These are phyloP conservation scores for Lysandra coridon DNA, from an alignment of 2,888 invertebrate genomes.

Conservation along the genomic window DNA sequence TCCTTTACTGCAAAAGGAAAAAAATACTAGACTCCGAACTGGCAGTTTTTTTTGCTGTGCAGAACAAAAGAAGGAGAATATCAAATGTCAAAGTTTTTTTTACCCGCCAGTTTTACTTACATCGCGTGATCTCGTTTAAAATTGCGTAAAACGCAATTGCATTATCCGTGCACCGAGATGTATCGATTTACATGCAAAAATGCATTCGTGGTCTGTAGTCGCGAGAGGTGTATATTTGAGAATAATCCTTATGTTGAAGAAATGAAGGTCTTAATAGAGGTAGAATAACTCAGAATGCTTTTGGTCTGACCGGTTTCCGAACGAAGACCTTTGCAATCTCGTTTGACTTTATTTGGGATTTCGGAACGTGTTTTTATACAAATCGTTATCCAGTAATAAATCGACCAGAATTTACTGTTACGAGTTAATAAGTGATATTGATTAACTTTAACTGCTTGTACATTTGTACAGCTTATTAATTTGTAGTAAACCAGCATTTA, in stretches of 20 bases:
- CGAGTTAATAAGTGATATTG: background rate
- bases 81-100: conserved; percentile 19
- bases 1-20: background rate
- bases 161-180: conserved; percentile 43
- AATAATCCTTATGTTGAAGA: background rate
- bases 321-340: conserved; percentile 48
- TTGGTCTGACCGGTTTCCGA: conserved; percentile 59
- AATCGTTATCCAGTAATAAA: conserved; percentile 7
- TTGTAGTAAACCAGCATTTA: background rate
- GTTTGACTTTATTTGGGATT: conserved; percentile 46
- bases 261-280: background rate
- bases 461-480: too few species aligned
- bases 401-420: background rate
- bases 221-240: conserved; percentile 34
- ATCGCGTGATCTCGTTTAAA: conserved; percentile 22
- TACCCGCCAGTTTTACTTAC: background rate
- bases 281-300: conserved; percentile 31
- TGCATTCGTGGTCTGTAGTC: conserved; percentile 54
- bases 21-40: background rate
- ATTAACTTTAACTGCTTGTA: background rate
- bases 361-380: conserved; percentile 37
- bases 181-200: conserved; percentile 69
- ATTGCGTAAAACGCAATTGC: conserved; percentile 36
- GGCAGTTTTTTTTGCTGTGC: background rate
- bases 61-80: conserved; percentile 13